phyloP scores from a whole-genome alignment of 1,140 invertebrate species.

The Halictus rubicundus region DNA sequence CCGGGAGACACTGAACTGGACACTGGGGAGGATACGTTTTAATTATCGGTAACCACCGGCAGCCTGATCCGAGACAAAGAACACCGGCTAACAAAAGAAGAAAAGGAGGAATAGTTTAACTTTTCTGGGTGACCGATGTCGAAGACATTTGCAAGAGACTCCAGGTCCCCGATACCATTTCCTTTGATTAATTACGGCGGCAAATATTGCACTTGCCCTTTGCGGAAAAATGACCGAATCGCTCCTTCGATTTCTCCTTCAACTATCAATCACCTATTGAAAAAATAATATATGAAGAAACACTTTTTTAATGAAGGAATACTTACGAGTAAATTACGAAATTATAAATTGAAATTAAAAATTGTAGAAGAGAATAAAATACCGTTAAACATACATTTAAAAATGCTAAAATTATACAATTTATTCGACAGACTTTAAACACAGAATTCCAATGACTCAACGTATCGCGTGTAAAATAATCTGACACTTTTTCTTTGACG shows the following conservation, averaged over 20 bases:
- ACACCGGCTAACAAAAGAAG: slow-evolving; percentile 9
- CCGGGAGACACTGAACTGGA: neutral
- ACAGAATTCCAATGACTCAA: too few species aligned
- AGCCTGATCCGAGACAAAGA: slow-evolving; percentile 22
- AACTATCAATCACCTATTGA: neutral
- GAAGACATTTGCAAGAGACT: slow-evolving; percentile 1
- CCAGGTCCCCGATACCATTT: neutral
- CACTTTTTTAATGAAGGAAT: too few species aligned
- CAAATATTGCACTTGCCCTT: neutral
- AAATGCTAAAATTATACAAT: too few species aligned
- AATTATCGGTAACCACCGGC: slow-evolving; percentile 57
- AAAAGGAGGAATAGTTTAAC: slow-evolving; percentile 9
- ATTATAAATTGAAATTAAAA: too few species aligned
- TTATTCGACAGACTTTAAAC: too few species aligned
- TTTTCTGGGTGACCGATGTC: neutral
- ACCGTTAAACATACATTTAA: too few species aligned
- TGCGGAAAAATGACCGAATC: neutral
- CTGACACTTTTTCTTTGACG: too few species aligned
- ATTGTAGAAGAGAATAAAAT: too few species aligned
- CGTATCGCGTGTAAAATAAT: too few species aligned
- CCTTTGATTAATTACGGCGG: neutral
- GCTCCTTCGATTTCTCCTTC: too few species aligned
- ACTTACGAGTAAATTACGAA: too few species aligned
- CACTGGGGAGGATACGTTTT: slow-evolving; percentile 42
- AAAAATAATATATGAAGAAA: neutral